These are phyloP conservation scores for Athripsodes cinereus DNA, from an alignment of 2,888 invertebrate genomes.

Conservation along the genomic window DNA sequence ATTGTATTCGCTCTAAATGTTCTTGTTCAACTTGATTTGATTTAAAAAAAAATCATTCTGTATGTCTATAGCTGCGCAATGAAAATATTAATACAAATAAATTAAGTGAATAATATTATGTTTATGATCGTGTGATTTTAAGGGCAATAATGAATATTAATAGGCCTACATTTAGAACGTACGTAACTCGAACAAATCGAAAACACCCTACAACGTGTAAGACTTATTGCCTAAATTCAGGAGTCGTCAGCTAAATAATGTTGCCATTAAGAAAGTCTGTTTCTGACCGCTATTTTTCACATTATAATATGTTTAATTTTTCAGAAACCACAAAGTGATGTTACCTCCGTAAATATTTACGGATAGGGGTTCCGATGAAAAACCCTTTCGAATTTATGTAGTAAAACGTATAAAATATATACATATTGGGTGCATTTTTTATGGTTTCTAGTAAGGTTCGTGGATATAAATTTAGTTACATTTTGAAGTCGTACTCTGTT, in stretches of 20 bases:
- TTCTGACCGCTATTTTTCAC: slow-evolving; percentile 1
- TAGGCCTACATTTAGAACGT: neutral
- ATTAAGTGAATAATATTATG: no score
- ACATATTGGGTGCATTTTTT: no score
- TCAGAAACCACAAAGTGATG: neutral
- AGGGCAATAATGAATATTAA: neutral
- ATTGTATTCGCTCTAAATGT: no score
- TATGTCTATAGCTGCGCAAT: neutral
- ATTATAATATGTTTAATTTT: slow-evolving; percentile 2
- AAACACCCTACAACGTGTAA: neutral
- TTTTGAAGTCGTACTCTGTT: no score
- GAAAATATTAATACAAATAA: no score
- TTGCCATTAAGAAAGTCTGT: neutral
- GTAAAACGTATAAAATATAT: no score
- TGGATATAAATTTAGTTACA: no score
- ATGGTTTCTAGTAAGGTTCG: no score
- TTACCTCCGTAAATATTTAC: neutral
- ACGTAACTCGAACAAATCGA: neutral
- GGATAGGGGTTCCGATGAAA: no score
- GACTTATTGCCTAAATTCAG: slow-evolving; percentile 2
- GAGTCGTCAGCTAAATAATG: slow-evolving; percentile 5
- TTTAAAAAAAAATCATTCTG: neutral
- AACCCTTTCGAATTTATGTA: no score
- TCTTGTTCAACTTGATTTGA: no score
- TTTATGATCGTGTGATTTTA: no score